Conservation (phyloP, 2,888 invertebrate genomes). For the Athalia rosae region DNA sequence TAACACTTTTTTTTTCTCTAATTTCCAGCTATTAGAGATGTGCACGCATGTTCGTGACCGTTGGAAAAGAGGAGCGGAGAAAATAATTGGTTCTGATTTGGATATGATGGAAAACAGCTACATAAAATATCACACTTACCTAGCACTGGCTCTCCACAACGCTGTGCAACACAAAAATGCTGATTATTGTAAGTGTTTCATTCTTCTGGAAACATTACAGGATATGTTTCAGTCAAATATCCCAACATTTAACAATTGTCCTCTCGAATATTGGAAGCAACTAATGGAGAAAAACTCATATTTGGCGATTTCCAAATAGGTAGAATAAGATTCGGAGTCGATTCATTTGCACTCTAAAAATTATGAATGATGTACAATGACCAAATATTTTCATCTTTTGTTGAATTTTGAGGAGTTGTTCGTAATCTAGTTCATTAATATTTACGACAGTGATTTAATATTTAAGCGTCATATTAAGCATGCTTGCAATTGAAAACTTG, state of each 20-base stretch:
- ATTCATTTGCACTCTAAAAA: too few relatives aligned
- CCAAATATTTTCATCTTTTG: too few relatives aligned
- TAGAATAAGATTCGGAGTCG: too few relatives aligned
- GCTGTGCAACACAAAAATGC: conserved; percentile 69
- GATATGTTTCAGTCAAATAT: conserved; percentile 53
- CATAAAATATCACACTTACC: conserved; percentile 68
- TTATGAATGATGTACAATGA: too few relatives aligned
- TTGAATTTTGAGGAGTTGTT: too few relatives aligned
- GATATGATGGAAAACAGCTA: conserved; percentile 67
- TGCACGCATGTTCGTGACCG: conserved; percentile 64
- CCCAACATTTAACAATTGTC: conserved; percentile 26
- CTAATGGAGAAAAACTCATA: too few relatives aligned
- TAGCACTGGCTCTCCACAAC: conserved; percentile 69
- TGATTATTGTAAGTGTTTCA: conserved; percentile 69
- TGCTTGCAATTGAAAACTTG: background rate
- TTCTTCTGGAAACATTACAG: conserved; percentile 48
- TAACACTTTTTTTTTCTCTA: background rate
- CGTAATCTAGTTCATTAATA: too few relatives aligned
- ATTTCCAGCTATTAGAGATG: conserved; percentile 67
- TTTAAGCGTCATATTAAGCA: too few relatives aligned
- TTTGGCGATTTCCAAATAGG: too few relatives aligned
- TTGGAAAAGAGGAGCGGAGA: conserved; percentile 65
- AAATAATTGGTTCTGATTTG: conserved; percentile 59
- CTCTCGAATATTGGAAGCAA: too few relatives aligned
- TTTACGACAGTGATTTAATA: too few relatives aligned